Evolutionary conservation across 2,113 vertebrate genomes (phyloP), one percentile per base, ranked within the genome.

Genomic region (Candoia aspera): DNA sequence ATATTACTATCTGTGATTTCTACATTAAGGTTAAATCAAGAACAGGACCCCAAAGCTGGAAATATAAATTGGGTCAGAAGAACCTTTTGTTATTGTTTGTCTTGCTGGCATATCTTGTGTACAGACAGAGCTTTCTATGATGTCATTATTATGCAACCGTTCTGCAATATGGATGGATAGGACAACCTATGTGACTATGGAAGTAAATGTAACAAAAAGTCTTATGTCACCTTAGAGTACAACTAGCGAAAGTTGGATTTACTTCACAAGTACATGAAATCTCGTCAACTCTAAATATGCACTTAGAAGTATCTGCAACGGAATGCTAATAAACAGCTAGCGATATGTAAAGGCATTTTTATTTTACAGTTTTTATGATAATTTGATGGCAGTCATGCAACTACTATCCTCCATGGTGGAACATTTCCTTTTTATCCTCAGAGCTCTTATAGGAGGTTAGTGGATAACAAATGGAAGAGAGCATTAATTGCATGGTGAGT

Each of bases 301-400:
- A 59, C 54, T 89, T 53, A 92, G 95, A 93, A 91, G 86, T 91
- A 49, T 95, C 92, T 91, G 84, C 93, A 91, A 84, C 94, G 94
- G 91, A 95, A 93, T 92, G 90, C 90, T 94, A 94, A 94, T 85
- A 91, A 90, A 95, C 55, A 55, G 91, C 86, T 9, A 93, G 95
- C 88, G 92, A 92, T 94, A 92, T 94, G 94, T 94, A 95, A 95
- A 96, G 93, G 92, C 93, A 93, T 93, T 95, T 96, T 92, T 95
- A 91, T 96, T 96, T 94, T 92, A 92, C 90, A 90, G 15, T 95
- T 96, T 95, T 96, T 96, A 88, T 94, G 95, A 91, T 90, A 94
- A 93, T 68, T 96, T 94, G 90, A 95, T 92, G 92, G 89, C 92
- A 92, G 57, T 94, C 93, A 89, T 92, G 87, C 86, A 93, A 92